Base-by-base conservation (phyloP, 1,140 invertebrate species). In the Drosophila ambigua region DNA sequence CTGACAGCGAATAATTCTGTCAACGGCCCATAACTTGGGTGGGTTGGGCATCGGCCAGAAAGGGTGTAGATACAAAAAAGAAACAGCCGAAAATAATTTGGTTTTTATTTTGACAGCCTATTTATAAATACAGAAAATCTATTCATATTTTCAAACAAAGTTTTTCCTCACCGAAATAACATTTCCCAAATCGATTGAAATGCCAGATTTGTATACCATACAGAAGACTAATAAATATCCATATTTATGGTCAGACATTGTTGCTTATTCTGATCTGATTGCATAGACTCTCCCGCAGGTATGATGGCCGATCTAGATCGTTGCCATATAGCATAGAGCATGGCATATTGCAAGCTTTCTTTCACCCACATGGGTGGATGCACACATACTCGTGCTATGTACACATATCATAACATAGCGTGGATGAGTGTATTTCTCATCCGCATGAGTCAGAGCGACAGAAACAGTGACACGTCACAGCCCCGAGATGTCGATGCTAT, bases 271-370 rank as follows among this genome's bases (percentile, higher is more conserved):
- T 4, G 15, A 48, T 20, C 16, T 11, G 23, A 48, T 48, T 48
- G 45, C 45, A 5, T 20, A 48, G 16, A 11, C 31, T 13, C 6
- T 35, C n/a, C 44, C 15, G 6, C 16, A 45, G 57, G 16, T 35
- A 49, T 15, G 15, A 9, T 16, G 15, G 15, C 35, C 51, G 65
- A 7, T 7, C n/a, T 51, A 58, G 35, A 31, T 65, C 31, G 63
- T 31, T 11, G 31, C 15, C 11, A 7, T 28, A 28, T 8, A 31
- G 23, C 23, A 20, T 43, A 35, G 60, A 48, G 41, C 39, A 46
- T 46, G 59, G 41, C 71, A 72, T 72, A 72, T 72, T 72, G 72
- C 15, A 61, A 28, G 67, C 49, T 44, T 52, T 46, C 31, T 5
- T 61, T 55, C 54, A 71, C 68, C 68, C 66, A 69, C 64, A 54